Evolutionary conservation across 2,888 invertebrate species (phyloP).

Genomic region (Lycia hirtaria): DNA sequence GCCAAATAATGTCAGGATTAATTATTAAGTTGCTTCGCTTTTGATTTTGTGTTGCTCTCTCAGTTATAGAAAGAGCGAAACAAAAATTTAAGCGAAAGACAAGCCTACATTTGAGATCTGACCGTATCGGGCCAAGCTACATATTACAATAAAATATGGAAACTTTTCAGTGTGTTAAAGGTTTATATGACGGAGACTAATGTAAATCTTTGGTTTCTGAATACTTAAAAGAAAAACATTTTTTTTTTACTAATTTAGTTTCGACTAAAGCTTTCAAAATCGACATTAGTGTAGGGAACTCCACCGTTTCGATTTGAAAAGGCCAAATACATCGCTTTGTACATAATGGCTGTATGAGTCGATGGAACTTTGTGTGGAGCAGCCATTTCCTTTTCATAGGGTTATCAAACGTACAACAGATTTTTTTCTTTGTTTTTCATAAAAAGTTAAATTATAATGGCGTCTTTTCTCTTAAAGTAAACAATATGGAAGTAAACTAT

Average conservation of each 20-base stretch:
- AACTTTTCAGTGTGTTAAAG: neutral
- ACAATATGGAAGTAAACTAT: too few species aligned
- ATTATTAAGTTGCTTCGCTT: too few species aligned
- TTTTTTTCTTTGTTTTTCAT: neutral
- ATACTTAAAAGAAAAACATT: neutral
- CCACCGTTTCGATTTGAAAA: conserved; percentile 72
- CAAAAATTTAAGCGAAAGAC: too few species aligned
- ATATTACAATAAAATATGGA: neutral
- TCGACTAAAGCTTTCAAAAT: neutral
- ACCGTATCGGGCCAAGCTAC: neutral
- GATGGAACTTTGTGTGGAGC: conserved; percentile 30
- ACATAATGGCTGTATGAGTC: conserved; percentile 65
- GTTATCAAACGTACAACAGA: neutral
- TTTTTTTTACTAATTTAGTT: neutral
- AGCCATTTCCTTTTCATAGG: conserved; percentile 21
- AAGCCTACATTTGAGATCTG: too few species aligned
- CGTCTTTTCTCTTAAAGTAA: too few species aligned
- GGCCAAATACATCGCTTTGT: conserved; percentile 80
- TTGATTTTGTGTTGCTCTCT: too few species aligned
- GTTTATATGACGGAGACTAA: neutral
- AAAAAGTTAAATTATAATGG: neutral
- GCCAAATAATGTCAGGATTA: too few species aligned
- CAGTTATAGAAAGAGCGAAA: too few species aligned
- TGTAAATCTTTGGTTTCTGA: neutral
- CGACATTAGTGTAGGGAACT: conserved; percentile 49